phyloP scores from a whole-genome alignment of 2,888 invertebrate species.

The Limnephilus rhombicus region DNA sequence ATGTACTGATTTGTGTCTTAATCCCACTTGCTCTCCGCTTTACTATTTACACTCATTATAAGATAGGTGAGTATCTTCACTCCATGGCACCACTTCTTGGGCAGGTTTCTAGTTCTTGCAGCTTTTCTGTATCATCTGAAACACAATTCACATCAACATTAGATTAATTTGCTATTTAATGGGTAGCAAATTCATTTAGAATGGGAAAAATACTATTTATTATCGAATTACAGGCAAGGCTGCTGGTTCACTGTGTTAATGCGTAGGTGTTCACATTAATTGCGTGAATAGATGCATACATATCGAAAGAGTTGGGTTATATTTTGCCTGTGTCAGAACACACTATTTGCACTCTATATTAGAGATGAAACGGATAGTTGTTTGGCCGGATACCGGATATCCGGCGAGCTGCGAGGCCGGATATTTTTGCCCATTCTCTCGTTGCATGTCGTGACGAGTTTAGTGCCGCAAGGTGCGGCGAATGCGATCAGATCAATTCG shows the following conservation, averaged over 20 bases:
- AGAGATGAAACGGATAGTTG: too few species aligned
- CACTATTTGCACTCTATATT: too few species aligned
- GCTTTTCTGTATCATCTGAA: slow-evolving; percentile 56
- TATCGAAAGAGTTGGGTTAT: background rate
- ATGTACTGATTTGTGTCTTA: slow-evolving; percentile 51
- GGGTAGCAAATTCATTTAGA: background rate
- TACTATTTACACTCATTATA: slow-evolving; percentile 61
- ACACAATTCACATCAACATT: slow-evolving; percentile 3
- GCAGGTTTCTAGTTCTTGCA: slow-evolving; percentile 60
- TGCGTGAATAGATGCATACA: background rate
- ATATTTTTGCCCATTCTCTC: too few species aligned
- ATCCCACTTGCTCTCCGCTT: slow-evolving; percentile 49
- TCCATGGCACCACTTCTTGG: slow-evolving; percentile 64
- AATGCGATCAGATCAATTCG: too few species aligned
- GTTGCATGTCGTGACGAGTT: too few species aligned
- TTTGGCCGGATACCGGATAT: too few species aligned
- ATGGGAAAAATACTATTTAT: background rate
- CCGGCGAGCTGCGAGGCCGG: too few species aligned
- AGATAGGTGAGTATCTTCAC: slow-evolving; percentile 61
- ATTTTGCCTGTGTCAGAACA: too few species aligned
- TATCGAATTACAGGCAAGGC: background rate
- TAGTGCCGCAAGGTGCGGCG: too few species aligned
- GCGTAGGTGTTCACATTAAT: background rate
- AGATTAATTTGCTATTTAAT: background rate
- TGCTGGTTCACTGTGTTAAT: background rate